Percentiles rank a stretch among this genome's conserved stretches.
These are phyloP conservation scores for Tauraco erythrolophus DNA, from an alignment of 2,113 vertebrate genomes.

Conservation along the genomic window DNA sequence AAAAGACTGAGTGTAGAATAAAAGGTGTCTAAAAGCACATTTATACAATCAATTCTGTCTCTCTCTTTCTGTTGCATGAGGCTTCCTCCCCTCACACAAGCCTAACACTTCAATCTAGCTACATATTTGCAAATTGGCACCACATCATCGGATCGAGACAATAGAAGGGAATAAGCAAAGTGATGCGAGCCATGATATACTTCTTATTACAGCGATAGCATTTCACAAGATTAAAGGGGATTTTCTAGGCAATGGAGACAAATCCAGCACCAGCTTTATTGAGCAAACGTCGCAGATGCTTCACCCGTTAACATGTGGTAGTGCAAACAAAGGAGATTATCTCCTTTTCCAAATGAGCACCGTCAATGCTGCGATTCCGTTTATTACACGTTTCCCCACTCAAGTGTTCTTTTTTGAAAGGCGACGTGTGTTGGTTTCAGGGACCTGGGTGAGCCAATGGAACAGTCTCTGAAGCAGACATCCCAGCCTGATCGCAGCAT, in stretches of 20 bases:
- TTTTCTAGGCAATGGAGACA: constrained; percentile 38
- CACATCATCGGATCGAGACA: not conserved
- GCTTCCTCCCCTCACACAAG: not conserved
- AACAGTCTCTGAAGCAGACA: not conserved
- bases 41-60: not conserved
- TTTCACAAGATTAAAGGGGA: constrained; percentile 21
- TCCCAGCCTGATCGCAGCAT: not conserved
- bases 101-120: not conserved
- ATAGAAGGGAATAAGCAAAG: not conserved
- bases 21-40: not conserved
- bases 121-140: constrained; percentile 26
- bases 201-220: not conserved
- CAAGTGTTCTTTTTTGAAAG: not conserved
- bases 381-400: not conserved
- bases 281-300: not conserved
- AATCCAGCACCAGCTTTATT: not conserved
- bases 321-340: not conserved
- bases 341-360: constrained; percentile 17
- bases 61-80: not conserved
- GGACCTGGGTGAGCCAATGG: not conserved
- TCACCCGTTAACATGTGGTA: not conserved
- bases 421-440: rapidly evolving
- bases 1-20: not conserved
- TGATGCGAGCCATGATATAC: not conserved
- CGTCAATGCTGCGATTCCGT: not conserved